Percentiles rank a stretch among this genome's conserved stretches.
Evolutionary conservation across 2,888 invertebrate genomes (phyloP).

Genomic region (Dynastes maya): DNA sequence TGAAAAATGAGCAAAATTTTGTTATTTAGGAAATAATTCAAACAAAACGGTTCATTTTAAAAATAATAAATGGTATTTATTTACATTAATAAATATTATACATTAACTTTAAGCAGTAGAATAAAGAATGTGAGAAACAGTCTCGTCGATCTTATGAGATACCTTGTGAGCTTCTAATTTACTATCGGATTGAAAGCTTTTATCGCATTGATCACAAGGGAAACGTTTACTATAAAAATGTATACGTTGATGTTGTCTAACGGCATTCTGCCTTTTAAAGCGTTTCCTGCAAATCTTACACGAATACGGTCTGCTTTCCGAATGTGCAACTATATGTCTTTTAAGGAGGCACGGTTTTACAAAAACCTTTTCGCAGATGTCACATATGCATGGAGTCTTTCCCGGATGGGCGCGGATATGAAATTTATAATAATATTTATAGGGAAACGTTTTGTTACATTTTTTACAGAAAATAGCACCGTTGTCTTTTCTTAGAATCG

Average conservation of each 20-base stretch:
- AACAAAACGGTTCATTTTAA: no score
- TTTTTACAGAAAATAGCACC: background rate
- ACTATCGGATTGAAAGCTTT: no score
- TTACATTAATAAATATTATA: no score
- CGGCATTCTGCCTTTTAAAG: background rate
- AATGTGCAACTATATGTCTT: conserved; percentile 7
- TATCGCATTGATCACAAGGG: conserved; percentile 6
- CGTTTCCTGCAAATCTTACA: background rate
- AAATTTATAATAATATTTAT: conserved; percentile 12
- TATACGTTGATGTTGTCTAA: background rate
- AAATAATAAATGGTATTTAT: no score
- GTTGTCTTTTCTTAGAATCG: no score
- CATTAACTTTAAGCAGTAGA: no score
- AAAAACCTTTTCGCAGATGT: background rate
- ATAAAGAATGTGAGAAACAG: no score
- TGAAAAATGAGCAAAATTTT: no score
- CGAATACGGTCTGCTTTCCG: background rate
- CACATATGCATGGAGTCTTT: background rate
- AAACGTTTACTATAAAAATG: background rate
- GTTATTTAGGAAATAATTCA: no score
- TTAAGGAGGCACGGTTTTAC: background rate
- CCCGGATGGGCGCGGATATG: background rate
- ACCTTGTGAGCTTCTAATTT: no score
- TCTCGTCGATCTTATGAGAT: no score
- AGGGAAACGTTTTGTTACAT: conserved; percentile 16